phyloP scores from a whole-genome alignment of 2,888 invertebrate genomes.

The Platycheirus albimanus region DNA sequence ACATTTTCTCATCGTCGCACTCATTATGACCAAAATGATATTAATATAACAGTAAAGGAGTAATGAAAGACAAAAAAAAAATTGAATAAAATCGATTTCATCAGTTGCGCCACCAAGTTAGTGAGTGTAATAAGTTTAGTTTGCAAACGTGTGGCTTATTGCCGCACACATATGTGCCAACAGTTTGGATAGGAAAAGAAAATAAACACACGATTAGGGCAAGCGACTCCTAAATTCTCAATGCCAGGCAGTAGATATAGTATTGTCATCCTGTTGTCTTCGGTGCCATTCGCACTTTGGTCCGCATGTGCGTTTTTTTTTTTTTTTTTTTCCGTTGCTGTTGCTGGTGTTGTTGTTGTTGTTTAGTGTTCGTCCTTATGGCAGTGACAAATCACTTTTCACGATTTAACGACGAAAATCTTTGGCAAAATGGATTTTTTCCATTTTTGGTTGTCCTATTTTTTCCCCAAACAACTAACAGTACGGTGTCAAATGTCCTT shows the following conservation, averaged over 20 bases:
- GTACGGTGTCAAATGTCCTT: slow-evolving; percentile 55
- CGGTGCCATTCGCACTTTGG: slow-evolving; percentile 58
- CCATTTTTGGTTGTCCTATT: slow-evolving; percentile 59
- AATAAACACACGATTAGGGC: slow-evolving; percentile 8
- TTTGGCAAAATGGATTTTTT: slow-evolving; percentile 67
- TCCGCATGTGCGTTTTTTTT: slow-evolving; percentile 51
- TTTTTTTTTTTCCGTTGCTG: slow-evolving; percentile 7
- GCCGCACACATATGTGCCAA: slow-evolving; percentile 50
- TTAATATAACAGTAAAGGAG: too few relatives aligned
- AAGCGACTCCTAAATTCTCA: slow-evolving; percentile 42
- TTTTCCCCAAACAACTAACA: slow-evolving; percentile 27
- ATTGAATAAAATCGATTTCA: slow-evolving; percentile 44
- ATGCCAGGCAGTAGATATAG: slow-evolving; percentile 37
- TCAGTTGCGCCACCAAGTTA: slow-evolving; percentile 26
- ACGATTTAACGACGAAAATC: slow-evolving; percentile 64
- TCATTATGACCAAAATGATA: too few relatives aligned
- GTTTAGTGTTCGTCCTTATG: slow-evolving; percentile 17
- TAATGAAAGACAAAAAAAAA: too few relatives aligned
- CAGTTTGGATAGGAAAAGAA: slow-evolving; percentile 31
- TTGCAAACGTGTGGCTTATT: slow-evolving; percentile 47
- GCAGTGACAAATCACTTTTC: slow-evolving; percentile 72
- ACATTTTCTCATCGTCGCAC: too few relatives aligned
- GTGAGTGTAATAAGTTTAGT: slow-evolving; percentile 28
- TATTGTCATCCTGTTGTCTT: slow-evolving; percentile 68
- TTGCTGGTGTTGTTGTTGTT: too few relatives aligned